Evolutionary conservation across 2,888 invertebrate species (phyloP).

Genomic region (Acanthosepion pharaonis): DNA sequence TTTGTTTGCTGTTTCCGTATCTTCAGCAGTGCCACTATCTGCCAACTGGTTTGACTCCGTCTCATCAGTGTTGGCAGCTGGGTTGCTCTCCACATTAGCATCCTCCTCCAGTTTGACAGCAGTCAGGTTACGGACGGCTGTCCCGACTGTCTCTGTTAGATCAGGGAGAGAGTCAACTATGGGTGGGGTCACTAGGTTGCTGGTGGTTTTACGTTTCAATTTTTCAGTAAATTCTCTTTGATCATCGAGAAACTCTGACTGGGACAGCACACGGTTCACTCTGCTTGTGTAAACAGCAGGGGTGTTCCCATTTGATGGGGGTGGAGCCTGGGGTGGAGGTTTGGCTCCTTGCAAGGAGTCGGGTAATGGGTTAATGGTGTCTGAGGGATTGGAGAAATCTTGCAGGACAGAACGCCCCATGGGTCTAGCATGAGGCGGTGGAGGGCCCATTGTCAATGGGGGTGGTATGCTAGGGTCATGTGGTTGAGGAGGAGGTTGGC

Average conservation of each 20-base stretch:
- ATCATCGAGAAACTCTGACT: constrained; percentile 54
- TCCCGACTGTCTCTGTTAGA: not conserved
- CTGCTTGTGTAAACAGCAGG: constrained; percentile 8
- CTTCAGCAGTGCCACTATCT: constrained; percentile 39
- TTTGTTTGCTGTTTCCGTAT: not conserved
- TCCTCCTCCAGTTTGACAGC: constrained; percentile 6
- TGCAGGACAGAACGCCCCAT: constrained; percentile 36
- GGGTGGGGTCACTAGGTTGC: constrained; percentile 54
- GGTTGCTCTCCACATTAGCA: not conserved
- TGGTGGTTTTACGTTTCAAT: constrained; percentile 65
- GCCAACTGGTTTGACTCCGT: not conserved
- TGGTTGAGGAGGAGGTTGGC: constrained; percentile 18
- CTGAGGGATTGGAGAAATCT: constrained; percentile 35
- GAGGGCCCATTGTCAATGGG: constrained; percentile 11
- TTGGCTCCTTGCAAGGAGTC: constrained; percentile 36
- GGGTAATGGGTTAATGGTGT: constrained; percentile 4
- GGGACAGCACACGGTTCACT: constrained; percentile 38
- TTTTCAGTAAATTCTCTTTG: constrained; percentile 69
- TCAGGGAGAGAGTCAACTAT: constrained; percentile 48
- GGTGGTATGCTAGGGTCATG: constrained; percentile 45
- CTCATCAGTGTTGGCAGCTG: not conserved
- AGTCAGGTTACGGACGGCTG: constrained; percentile 40
- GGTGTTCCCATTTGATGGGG: constrained; percentile 15
- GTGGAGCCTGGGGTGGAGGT: constrained; percentile 20
- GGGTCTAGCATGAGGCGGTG: constrained; percentile 38